phyloP scores from a whole-genome alignment of 2,888 invertebrate genomes.

The Allacma fusca region DNA sequence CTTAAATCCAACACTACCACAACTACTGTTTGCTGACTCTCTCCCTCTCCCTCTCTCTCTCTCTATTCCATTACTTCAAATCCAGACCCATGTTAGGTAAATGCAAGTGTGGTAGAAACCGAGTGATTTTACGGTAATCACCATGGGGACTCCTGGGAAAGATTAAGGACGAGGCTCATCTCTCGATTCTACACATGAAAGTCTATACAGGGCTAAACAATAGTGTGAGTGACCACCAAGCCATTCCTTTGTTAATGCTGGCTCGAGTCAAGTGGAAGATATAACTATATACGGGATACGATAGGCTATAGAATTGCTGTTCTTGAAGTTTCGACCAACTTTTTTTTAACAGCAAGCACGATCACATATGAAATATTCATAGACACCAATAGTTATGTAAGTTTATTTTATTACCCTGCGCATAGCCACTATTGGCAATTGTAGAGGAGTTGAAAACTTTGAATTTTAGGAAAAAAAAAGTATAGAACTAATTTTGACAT shows the following conservation, averaged over 20 bases:
- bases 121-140: conserved; percentile 27
- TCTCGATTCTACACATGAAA: neutral
- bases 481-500: too few relatives aligned
- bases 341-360: too few relatives aligned
- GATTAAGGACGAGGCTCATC: neutral
- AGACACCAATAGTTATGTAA: too few relatives aligned
- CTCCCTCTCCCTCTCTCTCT: neutral
- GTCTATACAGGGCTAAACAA: neutral
- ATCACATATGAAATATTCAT: too few relatives aligned
- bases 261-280: neutral
- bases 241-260: neutral
- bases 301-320: too few relatives aligned
- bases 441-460: too few relatives aligned
- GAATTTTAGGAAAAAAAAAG: too few relatives aligned
- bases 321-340: too few relatives aligned
- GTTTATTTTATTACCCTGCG: too few relatives aligned
- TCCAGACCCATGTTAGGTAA: neutral
- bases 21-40: neutral
- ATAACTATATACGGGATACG: neutral
- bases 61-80: neutral
- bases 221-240: neutral
- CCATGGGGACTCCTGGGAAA: neutral
- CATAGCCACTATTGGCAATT: too few relatives aligned
- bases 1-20: neutral
- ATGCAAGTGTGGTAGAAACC: neutral